Percentiles rank a stretch among this genome's conserved stretches.
These are phyloP conservation scores for Typhlichthys eigenmanni DNA, from an alignment of 2,797 vertebrate species.

Conservation along the genomic window DNA sequence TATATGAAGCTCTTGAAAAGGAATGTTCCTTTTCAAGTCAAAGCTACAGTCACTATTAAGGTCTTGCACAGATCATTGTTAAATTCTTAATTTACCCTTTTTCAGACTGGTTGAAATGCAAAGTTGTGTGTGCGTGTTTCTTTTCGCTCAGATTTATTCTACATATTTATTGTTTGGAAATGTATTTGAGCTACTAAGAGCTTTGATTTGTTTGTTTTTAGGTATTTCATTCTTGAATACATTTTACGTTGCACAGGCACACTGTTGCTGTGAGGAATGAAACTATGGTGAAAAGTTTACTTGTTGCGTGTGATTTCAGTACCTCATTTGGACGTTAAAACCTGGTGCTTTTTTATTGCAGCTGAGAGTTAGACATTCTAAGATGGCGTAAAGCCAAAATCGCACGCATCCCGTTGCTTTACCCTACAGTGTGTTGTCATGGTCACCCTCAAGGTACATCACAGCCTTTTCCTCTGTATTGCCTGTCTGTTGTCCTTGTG, in stretches of 20 bases:
- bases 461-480: conserved; percentile 36
- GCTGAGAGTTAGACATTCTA: conserved; percentile 28
- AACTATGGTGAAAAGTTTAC: conserved; percentile 69
- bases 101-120: conserved; percentile 49
- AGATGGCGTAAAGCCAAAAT: conserved; percentile 40
- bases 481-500: conserved; percentile 45
- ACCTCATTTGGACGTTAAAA: conserved; percentile 75
- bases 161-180: conserved; percentile 86
- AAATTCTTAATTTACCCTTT: conserved; percentile 57
- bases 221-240: conserved; percentile 64
- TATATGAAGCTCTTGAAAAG: conserved; percentile 68
- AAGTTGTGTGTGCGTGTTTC: conserved; percentile 24
- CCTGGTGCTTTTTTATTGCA: conserved; percentile 68
- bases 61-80: conserved; percentile 58
- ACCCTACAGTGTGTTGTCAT: neutral
- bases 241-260: conserved; percentile 72
- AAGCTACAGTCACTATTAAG: conserved; percentile 52
- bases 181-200: conserved; percentile 68
- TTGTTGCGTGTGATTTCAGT: conserved; percentile 68
- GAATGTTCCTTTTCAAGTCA: conserved; percentile 49
- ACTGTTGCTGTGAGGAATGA: conserved; percentile 65
- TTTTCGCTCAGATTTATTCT: conserved; percentile 60
- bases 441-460: conserved; percentile 43
- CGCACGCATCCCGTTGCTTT: conserved; percentile 36
- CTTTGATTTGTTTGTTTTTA: conserved; percentile 60